Base-by-base conservation (phyloP, 2,888 invertebrate genomes). In the Drosophila nr. perissopoda region DNA sequence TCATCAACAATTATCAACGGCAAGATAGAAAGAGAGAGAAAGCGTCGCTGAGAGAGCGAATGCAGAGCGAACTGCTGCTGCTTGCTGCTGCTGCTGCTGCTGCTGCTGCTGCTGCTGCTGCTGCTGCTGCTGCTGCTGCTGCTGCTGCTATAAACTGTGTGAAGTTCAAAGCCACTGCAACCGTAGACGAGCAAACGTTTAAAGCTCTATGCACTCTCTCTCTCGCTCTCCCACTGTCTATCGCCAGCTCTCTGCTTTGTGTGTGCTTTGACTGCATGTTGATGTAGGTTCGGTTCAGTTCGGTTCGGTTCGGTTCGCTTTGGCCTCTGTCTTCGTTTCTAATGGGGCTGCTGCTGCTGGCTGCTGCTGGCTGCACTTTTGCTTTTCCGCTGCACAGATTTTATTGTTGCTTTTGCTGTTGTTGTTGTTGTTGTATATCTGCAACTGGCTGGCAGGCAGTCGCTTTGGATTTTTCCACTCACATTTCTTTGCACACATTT, bases 131-230 rank as follows among this genome's bases (percentile, higher is more conserved):
- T 38, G 34, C 13, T 34, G 42, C 40, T 38, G 38, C n/a, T 21
- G 42, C 21, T 36, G 48, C 40, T 29, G 42, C 58, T 46, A 68
- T 71, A 69, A 85, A 76, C 79, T 88, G 81, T 88, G 88, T 88
- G 87, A 88, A 88, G 88, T 88, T 88, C 88, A 88, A 88, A 88
- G 88, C 89, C 88, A 88, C n/a, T 25, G 46, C 48, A 59, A 34
- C 34, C 46, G 48, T 31, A 59, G 34, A 8, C 31, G 6, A 33
- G 27, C 49, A 36, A 59, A 62, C 36, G 56, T 27, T 63, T 31
- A 57, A 61, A 56, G 65, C 65, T 62, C 65, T 56, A 59, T 63
- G 60, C 59, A 60, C 61, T 42, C 67, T 54, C 62, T 58, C 54
- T 52, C 58, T 66, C 56, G 53, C 70, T 38, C 36, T 38, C 10